Percentiles rank a stretch among this genome's conserved stretches.
These are phyloP conservation scores for Lamellibrachia luymesi DNA, from an alignment of 1,140 invertebrate genomes.

Conservation along the genomic window DNA sequence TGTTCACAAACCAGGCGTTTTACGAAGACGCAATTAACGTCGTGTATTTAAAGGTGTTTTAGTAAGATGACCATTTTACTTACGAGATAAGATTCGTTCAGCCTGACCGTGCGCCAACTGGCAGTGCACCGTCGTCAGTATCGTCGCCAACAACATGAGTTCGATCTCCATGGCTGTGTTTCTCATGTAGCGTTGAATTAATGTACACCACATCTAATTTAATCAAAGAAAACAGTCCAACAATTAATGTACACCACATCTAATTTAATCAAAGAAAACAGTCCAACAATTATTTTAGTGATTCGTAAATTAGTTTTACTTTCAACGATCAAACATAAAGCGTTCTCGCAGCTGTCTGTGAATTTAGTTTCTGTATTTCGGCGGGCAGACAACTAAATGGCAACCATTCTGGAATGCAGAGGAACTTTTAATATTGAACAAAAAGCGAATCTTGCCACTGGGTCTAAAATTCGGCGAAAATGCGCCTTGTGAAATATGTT, in stretches of 20 bases:
- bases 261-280: no score
- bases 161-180: neutral
- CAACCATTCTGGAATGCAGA: neutral
- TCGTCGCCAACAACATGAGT: neutral
- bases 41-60: no score
- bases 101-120: neutral
- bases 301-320: no score
- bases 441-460: neutral
- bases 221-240: no score
- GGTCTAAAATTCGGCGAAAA: neutral
- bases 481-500: neutral
- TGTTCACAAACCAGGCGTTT: no score
- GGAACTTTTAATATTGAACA: neutral
- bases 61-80: neutral
- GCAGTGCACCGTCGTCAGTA: neutral
- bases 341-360: no score
- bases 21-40: no score
- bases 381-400: neutral
- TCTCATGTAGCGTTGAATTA: neutral
- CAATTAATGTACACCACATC: no score
- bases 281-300: no score
- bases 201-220: neutral
- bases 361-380: neutral
- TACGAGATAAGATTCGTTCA: neutral
- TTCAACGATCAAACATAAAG: no score